Base-by-base conservation (phyloP, 2,113 vertebrate species). In the Vulpes lagopus region DNA sequence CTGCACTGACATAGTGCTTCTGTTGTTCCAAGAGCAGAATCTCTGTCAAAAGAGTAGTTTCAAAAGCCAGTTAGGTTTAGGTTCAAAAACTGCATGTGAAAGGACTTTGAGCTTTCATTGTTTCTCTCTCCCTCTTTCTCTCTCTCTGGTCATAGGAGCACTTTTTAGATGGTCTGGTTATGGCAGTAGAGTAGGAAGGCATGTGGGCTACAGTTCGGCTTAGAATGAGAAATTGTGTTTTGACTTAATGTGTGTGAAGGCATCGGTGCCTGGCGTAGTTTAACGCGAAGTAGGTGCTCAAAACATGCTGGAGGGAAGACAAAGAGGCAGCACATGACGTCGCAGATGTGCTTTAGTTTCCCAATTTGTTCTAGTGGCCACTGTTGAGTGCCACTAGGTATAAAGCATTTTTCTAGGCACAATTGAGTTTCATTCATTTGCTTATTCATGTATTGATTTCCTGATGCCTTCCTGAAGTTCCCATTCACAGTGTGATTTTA, bases 11-110 rank as follows among this genome's bases (percentile, higher is more conserved):
- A 69, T 89, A 87, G 57, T 16, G 43, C 74, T 87, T 89, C 55
- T 86, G 49, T 86, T 95, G 51, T 71, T 82, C 49, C 8, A 64
- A 83, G 32, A 92, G 65, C 67, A 86, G 64, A 83, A 49, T 83
- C 73, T 89, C 65, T 62, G 32, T 94, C 83, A 89, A 62, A 97
- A 95, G 57, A 94, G 87, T 79, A 51, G 53, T 90, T 89, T 97
- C 67, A 95, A 95, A 84, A 53, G 35, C 19, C 30, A 83, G 16
- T 92, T 76, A 81, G 27, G n/a, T 84, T 94, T 97, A 73, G 82
- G 55, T 86, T 73, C 2, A 91, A 51, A 82, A 55, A 55, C n/a
- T 81, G 43, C 35, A n/a, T 73, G 69, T 35, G 64, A 82, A 95
- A 83, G 55, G 60, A 86, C 59, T 92, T 64, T 60, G 49, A 78